phyloP scores from a whole-genome alignment of 1,140 invertebrate genomes.

The Dendroctonus ponderosae region DNA sequence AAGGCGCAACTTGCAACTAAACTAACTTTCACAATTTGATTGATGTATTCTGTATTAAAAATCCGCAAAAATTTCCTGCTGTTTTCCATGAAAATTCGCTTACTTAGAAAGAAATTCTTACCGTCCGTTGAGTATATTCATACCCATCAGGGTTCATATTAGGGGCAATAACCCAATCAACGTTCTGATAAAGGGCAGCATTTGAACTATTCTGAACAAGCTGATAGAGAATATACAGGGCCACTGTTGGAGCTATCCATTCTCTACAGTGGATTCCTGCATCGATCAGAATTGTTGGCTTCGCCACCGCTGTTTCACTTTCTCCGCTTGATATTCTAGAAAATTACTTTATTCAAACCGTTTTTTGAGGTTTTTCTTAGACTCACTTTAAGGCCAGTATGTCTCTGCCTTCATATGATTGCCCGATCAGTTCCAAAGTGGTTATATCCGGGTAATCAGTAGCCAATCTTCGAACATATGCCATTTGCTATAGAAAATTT shows the following conservation, averaged over 20 bases:
- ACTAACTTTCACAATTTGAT: too few species aligned
- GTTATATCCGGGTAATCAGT: conserved; percentile 52
- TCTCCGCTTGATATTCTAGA: conserved; percentile 30
- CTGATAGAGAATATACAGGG: conserved; percentile 63
- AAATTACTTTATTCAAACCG: background rate
- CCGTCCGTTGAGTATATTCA: conserved; percentile 56
- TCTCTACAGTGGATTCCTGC: conserved; percentile 66
- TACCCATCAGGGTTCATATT: conserved; percentile 75
- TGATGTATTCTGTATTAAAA: too few species aligned
- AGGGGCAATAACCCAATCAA: conserved; percentile 69
- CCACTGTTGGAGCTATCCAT: conserved; percentile 68
- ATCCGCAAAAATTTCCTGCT: too few species aligned
- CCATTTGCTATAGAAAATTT: conserved; percentile 50
- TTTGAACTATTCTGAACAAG: conserved; percentile 54
- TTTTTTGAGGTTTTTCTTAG: background rate
- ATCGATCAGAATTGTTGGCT: conserved; percentile 65
- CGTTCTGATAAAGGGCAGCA: conserved; percentile 50
- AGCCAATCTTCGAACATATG: conserved; percentile 51
- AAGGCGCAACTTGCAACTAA: too few species aligned
- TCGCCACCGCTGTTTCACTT: conserved; percentile 51
- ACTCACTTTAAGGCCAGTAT: conserved; percentile 34
- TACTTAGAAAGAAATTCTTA: background rate
- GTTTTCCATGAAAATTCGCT: too few species aligned
- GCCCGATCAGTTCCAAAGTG: conserved; percentile 55
- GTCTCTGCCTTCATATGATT: conserved; percentile 59